Conservation (phyloP, 2,113 vertebrate species). For the Albula glossodonta region DNA sequence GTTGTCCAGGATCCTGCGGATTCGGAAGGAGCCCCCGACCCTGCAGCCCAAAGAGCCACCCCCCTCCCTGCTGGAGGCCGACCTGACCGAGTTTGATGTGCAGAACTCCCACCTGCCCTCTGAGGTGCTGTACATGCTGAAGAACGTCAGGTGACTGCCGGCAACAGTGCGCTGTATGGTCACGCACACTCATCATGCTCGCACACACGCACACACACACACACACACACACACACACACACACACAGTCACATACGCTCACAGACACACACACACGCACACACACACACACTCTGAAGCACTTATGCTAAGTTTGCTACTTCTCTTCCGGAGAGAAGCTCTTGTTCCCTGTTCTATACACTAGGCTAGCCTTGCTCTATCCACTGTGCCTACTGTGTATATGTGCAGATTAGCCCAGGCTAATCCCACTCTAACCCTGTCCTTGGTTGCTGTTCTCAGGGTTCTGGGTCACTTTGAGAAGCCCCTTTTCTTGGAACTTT, state of each 20-base stretch:
- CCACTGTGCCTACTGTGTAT: neutral
- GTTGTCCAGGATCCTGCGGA: conserved; percentile 79
- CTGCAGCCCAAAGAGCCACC: conserved; percentile 94
- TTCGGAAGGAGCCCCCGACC: conserved; percentile 88
- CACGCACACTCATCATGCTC: too few species aligned
- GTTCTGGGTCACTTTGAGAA: conserved; percentile 98
- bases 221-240: too few species aligned
- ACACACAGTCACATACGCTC: too few species aligned
- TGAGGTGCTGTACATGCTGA: conserved; percentile 95
- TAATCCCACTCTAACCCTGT: neutral
- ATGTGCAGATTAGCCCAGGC: too few species aligned
- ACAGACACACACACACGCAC: too few species aligned
- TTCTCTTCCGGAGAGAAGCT: too few species aligned
- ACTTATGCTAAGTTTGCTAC: too few species aligned
- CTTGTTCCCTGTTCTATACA: too few species aligned
- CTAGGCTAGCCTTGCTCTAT: neutral
- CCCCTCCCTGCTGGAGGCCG: conserved; percentile 90
- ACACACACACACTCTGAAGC: too few species aligned
- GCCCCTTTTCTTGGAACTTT: conserved; percentile 92
- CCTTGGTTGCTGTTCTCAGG: conserved; percentile 58
- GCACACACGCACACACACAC: too few species aligned
- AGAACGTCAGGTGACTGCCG: conserved; percentile 83
- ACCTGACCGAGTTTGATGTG: conserved; percentile 92
- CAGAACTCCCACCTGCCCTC: conserved; percentile 91
- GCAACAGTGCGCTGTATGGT: neutral